Evolutionary conservation across 2,888 invertebrate species (phyloP).

Genomic region (Chalcosyrphus nemorum): DNA sequence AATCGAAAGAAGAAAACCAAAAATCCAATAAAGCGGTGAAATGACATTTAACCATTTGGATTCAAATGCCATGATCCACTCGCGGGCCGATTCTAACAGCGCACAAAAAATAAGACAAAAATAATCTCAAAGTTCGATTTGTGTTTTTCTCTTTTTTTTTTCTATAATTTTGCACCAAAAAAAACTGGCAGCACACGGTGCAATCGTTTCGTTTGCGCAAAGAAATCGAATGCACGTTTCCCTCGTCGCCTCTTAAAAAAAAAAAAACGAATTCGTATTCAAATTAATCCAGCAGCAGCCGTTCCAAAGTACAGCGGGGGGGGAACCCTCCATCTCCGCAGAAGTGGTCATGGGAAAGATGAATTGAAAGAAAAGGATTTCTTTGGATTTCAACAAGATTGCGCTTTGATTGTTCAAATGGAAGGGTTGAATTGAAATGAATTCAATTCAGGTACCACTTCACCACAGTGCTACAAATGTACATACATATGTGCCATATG

Average conservation of each 20-base stretch:
- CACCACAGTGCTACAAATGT: not conserved
- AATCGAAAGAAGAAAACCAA: not conserved
- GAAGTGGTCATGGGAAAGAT: constrained; percentile 44
- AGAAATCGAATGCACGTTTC: constrained; percentile 55
- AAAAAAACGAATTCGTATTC: constrained; percentile 62
- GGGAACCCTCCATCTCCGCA: constrained; percentile 18
- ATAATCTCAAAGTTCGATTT: not conserved
- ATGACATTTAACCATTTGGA: constrained; percentile 59
- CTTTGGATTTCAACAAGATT: constrained; percentile 20
- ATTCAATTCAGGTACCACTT: not conserved
- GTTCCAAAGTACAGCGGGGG: not conserved
- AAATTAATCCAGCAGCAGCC: constrained; percentile 44
- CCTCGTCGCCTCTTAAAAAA: constrained; percentile 38
- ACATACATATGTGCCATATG: constrained; percentile 36
- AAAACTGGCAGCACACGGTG: constrained; percentile 1
- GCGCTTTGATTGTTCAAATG: constrained; percentile 10
- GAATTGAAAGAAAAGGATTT: constrained; percentile 33
- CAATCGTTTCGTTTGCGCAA: constrained; percentile 14
- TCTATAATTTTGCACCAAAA: constrained; percentile 25
- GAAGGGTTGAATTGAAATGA: constrained; percentile 9
- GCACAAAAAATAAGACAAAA: constrained; percentile 1
- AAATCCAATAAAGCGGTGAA: constrained; percentile 47
- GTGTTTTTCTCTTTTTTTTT: constrained; percentile 25
- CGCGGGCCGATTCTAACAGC: constrained; percentile 33
- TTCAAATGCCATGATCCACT: constrained; percentile 60